phyloP scores from a whole-genome alignment of 2,888 invertebrate genomes.

The Tortricodes alternella region DNA sequence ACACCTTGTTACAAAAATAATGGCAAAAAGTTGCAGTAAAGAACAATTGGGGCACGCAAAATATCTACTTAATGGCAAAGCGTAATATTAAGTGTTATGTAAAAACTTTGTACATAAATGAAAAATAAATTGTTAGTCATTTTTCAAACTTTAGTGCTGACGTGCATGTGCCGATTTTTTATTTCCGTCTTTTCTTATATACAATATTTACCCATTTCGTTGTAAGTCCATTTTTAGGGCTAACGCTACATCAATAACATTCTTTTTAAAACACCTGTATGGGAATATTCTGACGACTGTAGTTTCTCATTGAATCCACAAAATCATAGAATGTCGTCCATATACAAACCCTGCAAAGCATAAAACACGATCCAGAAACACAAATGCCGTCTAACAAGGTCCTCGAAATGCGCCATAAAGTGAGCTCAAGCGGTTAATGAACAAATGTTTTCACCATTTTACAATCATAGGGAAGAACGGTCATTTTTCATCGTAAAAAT shows the following conservation, averaged over 20 bases:
- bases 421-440: constrained; percentile 54
- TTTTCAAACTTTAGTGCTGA: not conserved
- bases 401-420: constrained; percentile 14
- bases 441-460: constrained; percentile 61
- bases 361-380: constrained; percentile 3
- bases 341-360: not conserved
- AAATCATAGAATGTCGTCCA: not conserved
- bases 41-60: constrained; percentile 24
- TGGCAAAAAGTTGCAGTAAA: constrained; percentile 3
- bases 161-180: too few relatives aligned
- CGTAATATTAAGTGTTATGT: constrained; percentile 29
- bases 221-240: too few relatives aligned
- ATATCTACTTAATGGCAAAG: constrained; percentile 14
- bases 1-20: not conserved
- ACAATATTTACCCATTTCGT: too few relatives aligned
- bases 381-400: constrained; percentile 2
- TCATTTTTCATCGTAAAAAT: constrained; percentile 73
- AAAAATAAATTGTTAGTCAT: constrained; percentile 4
- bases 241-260: too few relatives aligned
- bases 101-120: constrained; percentile 23
- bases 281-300: too few relatives aligned
- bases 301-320: not conserved
- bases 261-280: too few relatives aligned
- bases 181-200: too few relatives aligned
- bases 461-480: constrained; percentile 55